These are phyloP conservation scores for Craseonycteris thonglongyai DNA, from an alignment of 2,113 vertebrate species.

Conservation along the genomic window DNA sequence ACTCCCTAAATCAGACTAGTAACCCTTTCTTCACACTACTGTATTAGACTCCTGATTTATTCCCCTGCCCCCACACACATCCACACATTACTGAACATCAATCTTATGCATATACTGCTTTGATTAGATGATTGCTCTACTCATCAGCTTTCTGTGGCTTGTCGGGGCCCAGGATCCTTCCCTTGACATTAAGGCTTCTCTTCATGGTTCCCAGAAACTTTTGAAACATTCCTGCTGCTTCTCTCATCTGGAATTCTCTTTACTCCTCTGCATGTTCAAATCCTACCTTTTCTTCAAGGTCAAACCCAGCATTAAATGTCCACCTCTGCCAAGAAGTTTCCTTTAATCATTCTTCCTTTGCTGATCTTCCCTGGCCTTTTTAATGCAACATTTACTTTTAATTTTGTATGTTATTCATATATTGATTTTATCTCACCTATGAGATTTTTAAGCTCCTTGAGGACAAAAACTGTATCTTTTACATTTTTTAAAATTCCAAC, in stretches of 20 bases:
- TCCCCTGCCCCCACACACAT: not conserved
- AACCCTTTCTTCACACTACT: not conserved
- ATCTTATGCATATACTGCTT: not conserved
- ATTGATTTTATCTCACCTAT: not conserved
- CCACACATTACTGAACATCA: not conserved
- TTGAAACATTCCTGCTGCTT: not conserved
- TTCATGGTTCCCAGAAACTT: not conserved
- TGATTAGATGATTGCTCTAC: not conserved
- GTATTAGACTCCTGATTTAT: not conserved
- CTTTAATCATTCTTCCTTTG: not conserved
- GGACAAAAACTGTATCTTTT: not conserved
- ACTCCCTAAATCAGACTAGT: not conserved
- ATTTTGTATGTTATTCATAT: slow-evolving; percentile 8
- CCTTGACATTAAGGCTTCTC: not conserved
- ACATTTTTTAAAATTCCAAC: slow-evolving; percentile 5
- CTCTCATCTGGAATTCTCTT: not conserved
- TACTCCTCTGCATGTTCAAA: not conserved
- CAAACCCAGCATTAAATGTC: not conserved
- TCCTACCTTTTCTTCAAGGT: not conserved
- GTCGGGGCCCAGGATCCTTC: not conserved
- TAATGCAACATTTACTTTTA: not conserved
- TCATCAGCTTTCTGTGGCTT: slow-evolving; percentile 8
- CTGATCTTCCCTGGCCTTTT: not conserved
- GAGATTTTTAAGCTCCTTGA: slow-evolving; percentile 21
- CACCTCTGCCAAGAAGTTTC: not conserved